Evolutionary conservation across 2,797 vertebrate genomes (phyloP).

Genomic region (Limnodromus scolopaceus): DNA sequence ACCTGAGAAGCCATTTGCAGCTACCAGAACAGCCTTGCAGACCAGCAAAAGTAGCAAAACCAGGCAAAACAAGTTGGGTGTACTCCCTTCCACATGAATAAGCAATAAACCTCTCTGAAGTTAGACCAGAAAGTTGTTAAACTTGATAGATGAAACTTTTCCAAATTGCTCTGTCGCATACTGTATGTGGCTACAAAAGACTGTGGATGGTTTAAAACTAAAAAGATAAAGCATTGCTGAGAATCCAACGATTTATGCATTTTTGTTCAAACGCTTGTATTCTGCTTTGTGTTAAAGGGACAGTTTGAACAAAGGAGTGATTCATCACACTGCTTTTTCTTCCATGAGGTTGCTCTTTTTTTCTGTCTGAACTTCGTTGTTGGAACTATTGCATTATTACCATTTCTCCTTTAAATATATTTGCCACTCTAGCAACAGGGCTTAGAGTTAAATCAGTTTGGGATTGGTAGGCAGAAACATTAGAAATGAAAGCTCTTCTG

Average conservation of each 20-base stretch:
- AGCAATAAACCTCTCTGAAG: constrained; percentile 93
- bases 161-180: constrained; percentile 40
- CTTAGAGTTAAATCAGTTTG: not conserved
- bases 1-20: constrained; percentile 98
- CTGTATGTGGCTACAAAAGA: constrained; percentile 53
- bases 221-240: constrained; percentile 10
- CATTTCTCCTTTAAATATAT: not conserved
- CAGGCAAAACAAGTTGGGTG: constrained; percentile 86
- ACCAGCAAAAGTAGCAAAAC: constrained; percentile 89
- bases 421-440: not conserved
- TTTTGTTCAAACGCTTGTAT: constrained; percentile 29
- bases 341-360: not conserved
- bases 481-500: not conserved
- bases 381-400: not conserved
- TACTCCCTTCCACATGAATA: constrained; percentile 96
- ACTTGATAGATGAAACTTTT: constrained; percentile 86
- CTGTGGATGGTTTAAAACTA: constrained; percentile 28
- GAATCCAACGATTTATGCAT: constrained; percentile 11
- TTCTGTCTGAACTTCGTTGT: not conserved
- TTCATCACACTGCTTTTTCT: not conserved
- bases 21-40: constrained; percentile 91
- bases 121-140: constrained; percentile 90
- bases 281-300: constrained; percentile 3
- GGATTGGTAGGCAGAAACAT: not conserved
- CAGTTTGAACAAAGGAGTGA: constrained; percentile 32